These are phyloP conservation scores for Delia radicum DNA, from an alignment of 1,140 invertebrate genomes.

Conservation along the genomic window DNA sequence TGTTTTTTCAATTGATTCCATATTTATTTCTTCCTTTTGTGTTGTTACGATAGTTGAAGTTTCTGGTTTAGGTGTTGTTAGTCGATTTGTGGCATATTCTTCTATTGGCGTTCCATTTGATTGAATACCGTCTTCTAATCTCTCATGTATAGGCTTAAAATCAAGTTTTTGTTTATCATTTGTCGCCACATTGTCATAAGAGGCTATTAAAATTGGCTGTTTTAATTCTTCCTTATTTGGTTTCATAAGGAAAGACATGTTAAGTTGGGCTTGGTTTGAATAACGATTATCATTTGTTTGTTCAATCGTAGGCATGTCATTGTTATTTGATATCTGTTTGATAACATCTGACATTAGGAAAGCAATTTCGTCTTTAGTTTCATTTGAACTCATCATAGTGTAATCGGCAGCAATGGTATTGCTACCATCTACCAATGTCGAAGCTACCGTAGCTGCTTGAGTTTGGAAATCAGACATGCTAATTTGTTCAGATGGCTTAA, in stretches of 20 bases:
- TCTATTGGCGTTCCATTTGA: background rate
- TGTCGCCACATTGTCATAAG: background rate
- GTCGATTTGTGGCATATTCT: background rate
- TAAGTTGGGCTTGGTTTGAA: conserved; percentile 45
- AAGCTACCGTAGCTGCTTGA: conserved; percentile 55
- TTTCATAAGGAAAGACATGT: conserved; percentile 41
- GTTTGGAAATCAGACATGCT: conserved; percentile 53
- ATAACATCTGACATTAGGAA: conserved; percentile 51
- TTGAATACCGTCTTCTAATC: background rate
- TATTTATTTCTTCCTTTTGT: background rate
- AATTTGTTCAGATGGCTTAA: conserved; percentile 48
- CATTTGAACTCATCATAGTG: conserved; percentile 41
- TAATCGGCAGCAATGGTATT: conserved; percentile 37
- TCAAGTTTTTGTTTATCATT: background rate
- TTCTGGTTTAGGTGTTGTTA: background rate
- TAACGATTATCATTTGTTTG: conserved; percentile 33
- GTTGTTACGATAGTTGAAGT: background rate
- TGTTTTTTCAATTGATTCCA: background rate
- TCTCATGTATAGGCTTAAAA: background rate
- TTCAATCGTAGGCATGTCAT: background rate
- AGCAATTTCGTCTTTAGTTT: conserved; percentile 48
- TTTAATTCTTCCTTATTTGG: background rate
- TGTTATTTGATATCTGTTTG: conserved; percentile 40
- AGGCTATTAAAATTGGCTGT: background rate
- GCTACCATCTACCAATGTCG: conserved; percentile 48